Conservation (phyloP, 2,113 vertebrate genomes). For the Hucho hucho region DNA sequence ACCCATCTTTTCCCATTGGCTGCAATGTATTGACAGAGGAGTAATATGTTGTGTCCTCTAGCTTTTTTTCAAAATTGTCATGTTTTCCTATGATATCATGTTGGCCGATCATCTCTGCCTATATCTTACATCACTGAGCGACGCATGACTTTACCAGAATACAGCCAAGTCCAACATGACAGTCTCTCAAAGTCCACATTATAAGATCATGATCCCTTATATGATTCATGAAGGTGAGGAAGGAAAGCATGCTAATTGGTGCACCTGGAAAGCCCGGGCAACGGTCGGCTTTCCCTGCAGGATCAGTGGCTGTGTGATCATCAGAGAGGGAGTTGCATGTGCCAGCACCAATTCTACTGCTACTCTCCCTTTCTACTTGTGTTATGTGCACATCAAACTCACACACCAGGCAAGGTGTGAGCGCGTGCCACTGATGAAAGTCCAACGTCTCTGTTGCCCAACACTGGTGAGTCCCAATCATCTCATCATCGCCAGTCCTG, state of each 20-base stretch:
- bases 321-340: too few species aligned
- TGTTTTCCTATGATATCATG: too few species aligned
- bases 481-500: conserved; percentile 26
- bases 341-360: conserved; percentile 49
- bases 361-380: conserved; percentile 63
- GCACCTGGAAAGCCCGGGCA: conserved; percentile 51
- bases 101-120: conserved; percentile 12
- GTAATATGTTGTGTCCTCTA: too few species aligned
- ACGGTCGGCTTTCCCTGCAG: conserved; percentile 23
- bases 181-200: conserved; percentile 33
- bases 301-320: too few species aligned
- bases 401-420: conserved; percentile 46
- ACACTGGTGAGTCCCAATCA: conserved; percentile 43
- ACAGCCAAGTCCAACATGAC: too few species aligned
- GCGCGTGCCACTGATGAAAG: conserved; percentile 61
- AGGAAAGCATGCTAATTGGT: conserved; percentile 58
- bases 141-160: conserved; percentile 11
- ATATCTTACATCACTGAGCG: conserved; percentile 33
- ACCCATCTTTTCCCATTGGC: too few species aligned
- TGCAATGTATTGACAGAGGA: too few species aligned
- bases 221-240: conserved; percentile 65
- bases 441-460: conserved; percentile 55
- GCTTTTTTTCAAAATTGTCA: neutral
- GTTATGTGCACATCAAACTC: conserved; percentile 69
- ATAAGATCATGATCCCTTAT: conserved; percentile 63